phyloP scores from a whole-genome alignment of 2,113 vertebrate genomes.

The Halcyon malimbica region DNA sequence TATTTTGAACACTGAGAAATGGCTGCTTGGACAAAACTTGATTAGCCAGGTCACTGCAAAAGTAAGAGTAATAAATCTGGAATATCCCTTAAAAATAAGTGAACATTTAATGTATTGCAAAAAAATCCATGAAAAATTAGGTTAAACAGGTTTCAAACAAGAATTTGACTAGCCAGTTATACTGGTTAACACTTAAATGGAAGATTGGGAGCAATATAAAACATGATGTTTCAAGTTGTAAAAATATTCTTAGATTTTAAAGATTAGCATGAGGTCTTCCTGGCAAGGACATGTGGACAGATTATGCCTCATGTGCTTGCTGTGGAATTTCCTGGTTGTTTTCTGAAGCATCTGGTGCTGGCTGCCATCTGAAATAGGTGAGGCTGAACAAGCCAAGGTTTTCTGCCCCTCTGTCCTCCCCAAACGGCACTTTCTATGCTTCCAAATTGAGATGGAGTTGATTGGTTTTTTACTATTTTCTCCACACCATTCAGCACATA shows the following conservation, averaged over 20 bases:
- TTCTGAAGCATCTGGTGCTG: conserved; percentile 23
- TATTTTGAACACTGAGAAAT: neutral
- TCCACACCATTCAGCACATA: neutral
- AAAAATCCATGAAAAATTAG: neutral
- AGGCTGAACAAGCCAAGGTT: neutral
- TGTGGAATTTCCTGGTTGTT: conserved; percentile 49
- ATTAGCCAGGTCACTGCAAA: neutral
- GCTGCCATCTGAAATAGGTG: conserved; percentile 12
- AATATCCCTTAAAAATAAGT: neutral
- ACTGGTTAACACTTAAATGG: neutral
- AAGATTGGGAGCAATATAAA: neutral
- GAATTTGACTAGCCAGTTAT: neutral
- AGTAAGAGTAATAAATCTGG: neutral
- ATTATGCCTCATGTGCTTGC: conserved; percentile 38
- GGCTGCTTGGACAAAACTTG: neutral
- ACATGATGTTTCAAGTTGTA: conserved; percentile 3
- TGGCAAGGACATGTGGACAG: conserved; percentile 27
- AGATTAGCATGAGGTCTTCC: conserved; percentile 36
- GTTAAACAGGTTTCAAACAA: neutral
- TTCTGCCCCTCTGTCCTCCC: neutral
- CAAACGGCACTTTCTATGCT: neutral
- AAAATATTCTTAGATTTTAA: conserved; percentile 41
- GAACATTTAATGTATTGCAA: neutral
- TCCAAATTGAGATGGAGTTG: neutral
- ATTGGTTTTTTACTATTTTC: neutral